Evolutionary conservation across 2,113 vertebrate species (phyloP).

Genomic region (Ploceus nigricollis): DNA sequence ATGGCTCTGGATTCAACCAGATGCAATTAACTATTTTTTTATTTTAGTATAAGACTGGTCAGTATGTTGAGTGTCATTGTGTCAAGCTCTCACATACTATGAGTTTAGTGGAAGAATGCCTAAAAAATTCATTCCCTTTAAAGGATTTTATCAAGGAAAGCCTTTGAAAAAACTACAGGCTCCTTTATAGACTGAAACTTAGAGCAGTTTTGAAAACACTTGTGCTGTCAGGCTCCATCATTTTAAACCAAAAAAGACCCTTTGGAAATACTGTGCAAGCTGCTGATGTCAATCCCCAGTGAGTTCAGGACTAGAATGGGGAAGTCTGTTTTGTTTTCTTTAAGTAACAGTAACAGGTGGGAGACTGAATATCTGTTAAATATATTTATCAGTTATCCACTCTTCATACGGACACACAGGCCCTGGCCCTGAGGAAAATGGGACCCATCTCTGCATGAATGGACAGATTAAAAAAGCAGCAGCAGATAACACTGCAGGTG

Average conservation of each 20-base stretch:
- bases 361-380: not conserved
- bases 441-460: not conserved
- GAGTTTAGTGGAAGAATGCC: not conserved
- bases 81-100: not conserved
- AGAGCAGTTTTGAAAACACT: not conserved
- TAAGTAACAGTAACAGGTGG: not conserved
- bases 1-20: not conserved
- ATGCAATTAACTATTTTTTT: not conserved
- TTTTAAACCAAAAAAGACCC: not conserved
- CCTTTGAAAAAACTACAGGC: not conserved
- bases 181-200: not conserved
- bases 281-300: not conserved
- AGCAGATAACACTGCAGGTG: not conserved
- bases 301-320: not conserved
- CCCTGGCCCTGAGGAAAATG: not conserved
- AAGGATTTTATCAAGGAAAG: not conserved
- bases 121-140: not conserved
- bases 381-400: not conserved
- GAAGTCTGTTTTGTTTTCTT: not conserved
- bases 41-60: not conserved
- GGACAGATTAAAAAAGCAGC: not conserved
- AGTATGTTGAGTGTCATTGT: not conserved
- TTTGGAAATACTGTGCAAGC: not conserved
- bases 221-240: not conserved
- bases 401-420: not conserved